A percentile compares a stretch with the other conserved stretches of the same genome.
Conservation (phyloP, 2,113 vertebrate species). For the Eudyptes chrysolophus region DNA sequence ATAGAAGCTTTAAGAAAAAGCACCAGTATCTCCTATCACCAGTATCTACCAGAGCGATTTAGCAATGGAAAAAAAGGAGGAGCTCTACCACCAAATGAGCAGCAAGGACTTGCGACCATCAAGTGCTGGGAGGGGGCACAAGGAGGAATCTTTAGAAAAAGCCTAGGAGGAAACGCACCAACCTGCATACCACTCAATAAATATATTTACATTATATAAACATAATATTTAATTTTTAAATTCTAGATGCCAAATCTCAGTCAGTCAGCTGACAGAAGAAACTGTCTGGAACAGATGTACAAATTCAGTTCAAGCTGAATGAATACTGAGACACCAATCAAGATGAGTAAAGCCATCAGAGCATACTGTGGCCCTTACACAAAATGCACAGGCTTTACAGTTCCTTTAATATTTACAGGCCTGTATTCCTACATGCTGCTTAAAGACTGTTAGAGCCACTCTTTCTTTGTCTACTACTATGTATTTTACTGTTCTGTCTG, state of each 20-base stretch:
- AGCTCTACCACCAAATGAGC: background rate
- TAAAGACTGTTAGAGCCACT: background rate
- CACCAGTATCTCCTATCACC: background rate
- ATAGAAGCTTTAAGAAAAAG: background rate
- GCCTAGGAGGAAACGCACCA: background rate
- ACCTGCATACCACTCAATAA: background rate
- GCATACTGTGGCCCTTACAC: background rate
- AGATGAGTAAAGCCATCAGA: background rate
- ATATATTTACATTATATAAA: background rate
- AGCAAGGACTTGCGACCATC: background rate
- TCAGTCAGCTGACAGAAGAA: background rate
- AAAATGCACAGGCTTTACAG: background rate
- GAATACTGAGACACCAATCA: background rate
- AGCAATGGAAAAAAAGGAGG: background rate
- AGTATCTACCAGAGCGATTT: background rate
- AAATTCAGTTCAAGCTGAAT: background rate
- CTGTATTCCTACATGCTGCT: background rate
- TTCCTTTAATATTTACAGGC: background rate
- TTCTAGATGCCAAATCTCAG: background rate
- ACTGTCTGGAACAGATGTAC: background rate
- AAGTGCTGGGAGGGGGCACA: background rate
- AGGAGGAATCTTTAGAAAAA: conserved; percentile 24
- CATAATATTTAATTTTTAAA: background rate
- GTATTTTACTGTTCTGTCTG: conserved; percentile 46
- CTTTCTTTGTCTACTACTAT: conserved; percentile 6